phyloP scores from a whole-genome alignment of 2,888 invertebrate species.

The Agrilus biguttatus region DNA sequence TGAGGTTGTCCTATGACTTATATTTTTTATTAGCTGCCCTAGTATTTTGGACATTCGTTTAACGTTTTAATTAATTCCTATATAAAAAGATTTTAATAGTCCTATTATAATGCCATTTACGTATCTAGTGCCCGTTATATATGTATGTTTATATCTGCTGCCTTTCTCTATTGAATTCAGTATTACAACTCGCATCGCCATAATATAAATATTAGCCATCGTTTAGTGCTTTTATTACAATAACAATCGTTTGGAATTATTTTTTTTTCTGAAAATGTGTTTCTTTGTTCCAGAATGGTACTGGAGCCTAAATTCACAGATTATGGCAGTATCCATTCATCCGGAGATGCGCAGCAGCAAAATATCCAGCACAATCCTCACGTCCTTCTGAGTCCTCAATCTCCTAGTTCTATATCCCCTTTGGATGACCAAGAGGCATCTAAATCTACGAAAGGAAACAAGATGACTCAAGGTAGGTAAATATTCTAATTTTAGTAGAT shows the following conservation, averaged over 20 bases:
- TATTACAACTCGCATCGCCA: no score
- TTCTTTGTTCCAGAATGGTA: slow-evolving; percentile 41
- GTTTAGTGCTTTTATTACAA: no score
- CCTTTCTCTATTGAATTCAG: no score
- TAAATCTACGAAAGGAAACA: slow-evolving; percentile 23
- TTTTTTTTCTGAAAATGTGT: no score
- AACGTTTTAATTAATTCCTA: no score
- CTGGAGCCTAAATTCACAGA: slow-evolving; percentile 47
- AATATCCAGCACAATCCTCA: slow-evolving; percentile 20
- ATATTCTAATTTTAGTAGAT: not conserved
- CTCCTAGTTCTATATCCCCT: slow-evolving; percentile 19
- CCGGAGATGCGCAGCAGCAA: slow-evolving; percentile 20
- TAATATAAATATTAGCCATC: no score
- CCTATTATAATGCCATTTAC: no score
- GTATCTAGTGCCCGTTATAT: no score
- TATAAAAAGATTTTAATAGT: no score
- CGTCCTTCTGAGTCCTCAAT: slow-evolving; percentile 23
- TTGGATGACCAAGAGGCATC: slow-evolving; percentile 29
- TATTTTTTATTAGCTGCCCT: no score
- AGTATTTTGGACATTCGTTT: no score
- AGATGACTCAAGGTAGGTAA: slow-evolving; percentile 26
- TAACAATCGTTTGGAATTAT: not conserved
- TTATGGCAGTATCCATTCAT: slow-evolving; percentile 45
- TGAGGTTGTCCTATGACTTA: no score
- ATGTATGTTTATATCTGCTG: not conserved